Conservation (phyloP, 2,888 invertebrate genomes). For the Tryphoninae sp. region DNA sequence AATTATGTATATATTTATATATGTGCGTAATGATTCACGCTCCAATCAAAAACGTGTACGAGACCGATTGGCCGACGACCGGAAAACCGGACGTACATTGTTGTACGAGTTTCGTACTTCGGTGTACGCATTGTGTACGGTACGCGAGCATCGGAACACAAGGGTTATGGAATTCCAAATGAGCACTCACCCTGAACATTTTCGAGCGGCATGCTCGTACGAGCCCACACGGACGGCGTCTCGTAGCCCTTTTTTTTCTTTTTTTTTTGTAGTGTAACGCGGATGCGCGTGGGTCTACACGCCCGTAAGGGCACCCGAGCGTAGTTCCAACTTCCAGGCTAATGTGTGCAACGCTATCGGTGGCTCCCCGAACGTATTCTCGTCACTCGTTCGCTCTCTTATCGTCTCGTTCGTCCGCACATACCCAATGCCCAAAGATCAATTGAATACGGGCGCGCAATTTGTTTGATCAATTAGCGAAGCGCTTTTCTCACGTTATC, state of each 20-base stretch:
- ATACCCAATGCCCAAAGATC: conserved; percentile 15
- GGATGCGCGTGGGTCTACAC: conserved; percentile 66
- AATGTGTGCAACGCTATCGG: conserved; percentile 24
- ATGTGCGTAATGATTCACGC: conserved; percentile 28
- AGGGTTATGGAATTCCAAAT: conserved; percentile 76
- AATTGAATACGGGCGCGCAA: conserved; percentile 6
- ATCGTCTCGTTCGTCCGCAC: conserved; percentile 25
- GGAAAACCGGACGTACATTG: conserved; percentile 68
- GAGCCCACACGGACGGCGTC: conserved; percentile 34
- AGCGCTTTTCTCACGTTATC: conserved; percentile 30
- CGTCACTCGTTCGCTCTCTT: conserved; percentile 15
- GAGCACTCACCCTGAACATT: conserved; percentile 79
- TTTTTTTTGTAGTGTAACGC: conserved; percentile 44
- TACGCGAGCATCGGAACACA: conserved; percentile 65
- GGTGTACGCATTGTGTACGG: conserved; percentile 30
- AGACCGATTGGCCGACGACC: conserved; percentile 49
- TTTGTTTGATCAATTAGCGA: conserved; percentile 24
- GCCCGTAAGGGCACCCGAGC: conserved; percentile 78
- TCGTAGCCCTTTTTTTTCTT: conserved; percentile 13
- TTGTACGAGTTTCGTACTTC: conserved; percentile 62
- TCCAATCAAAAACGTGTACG: conserved; percentile 9
- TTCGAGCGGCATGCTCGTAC: conserved; percentile 65
- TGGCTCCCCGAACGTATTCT: conserved; percentile 1
- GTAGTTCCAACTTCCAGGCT: conserved; percentile 79
- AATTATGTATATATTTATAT: conserved; percentile 2